Evolutionary conservation across 2,797 vertebrate species (phyloP), one percentile per base, ranked within the genome.

Genomic region (Tadarida brasiliensis): DNA sequence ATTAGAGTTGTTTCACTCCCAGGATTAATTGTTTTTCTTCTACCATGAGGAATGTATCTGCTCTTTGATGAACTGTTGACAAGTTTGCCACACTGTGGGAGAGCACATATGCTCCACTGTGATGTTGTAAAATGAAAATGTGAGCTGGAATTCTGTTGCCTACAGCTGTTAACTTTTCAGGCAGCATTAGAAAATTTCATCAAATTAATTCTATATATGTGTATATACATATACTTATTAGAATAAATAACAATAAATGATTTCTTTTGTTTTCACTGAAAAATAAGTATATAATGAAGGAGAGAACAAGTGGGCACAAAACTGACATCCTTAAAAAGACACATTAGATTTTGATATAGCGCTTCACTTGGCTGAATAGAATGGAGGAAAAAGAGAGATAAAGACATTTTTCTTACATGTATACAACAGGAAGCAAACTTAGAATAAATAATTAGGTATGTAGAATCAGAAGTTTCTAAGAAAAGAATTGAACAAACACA

Each of bases 91-190:
- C 88, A 87, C 96, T 59, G 89, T 67, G 76, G 91, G 80, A 39
- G 49, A 91, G 77, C 92, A 91, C 95, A 95, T 95, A 95, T 95
- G 95, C 57, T 96, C 35, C 16, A 68, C 51, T 96, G 88, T 78
- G 80, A 97, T 87, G 61, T 12, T 94, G 94, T 87, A 91, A 96
- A 96, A 90, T 95, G 93, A 97, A 97, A 98, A 96, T 91, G 82
- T 73, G 59, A 95, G 78, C 80, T 85, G 54, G 70, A 90, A 67
- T 92, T 94, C 90, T 92, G 68, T 78, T 78, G n/a, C 94, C 61
- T 83, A 78, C 76, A 94, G 96, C 97, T 96, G 83, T 87, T 96
- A 87, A 68, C 47, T 88, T 94, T 90, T 82, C 71, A 95, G 90
- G 33, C 26, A 91, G 67, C 20, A 86, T 70, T 96, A 87, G 56